Base-by-base conservation (phyloP, 1,140 invertebrate species). In the Achroia grisella region DNA sequence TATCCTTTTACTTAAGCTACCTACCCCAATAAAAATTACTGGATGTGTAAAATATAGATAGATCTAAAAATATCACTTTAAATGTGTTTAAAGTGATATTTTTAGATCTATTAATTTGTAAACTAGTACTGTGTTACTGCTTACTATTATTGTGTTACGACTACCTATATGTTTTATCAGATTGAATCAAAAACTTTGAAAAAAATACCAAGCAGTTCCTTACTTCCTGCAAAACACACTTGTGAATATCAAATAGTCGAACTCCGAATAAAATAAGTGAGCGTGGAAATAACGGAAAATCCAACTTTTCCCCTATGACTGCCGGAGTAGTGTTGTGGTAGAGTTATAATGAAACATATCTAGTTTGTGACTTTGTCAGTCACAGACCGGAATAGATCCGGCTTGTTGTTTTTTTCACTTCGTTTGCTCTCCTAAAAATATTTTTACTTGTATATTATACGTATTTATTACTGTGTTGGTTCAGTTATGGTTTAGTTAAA, bases 291-390 rank as follows among this genome's bases (percentile, higher is more conserved):
- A 28, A 36, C 41, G 44, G 44, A 52, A 52, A 3, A 49, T 43
- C 43, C 40, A 47, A 52, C 36, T 48, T 46, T 44, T 45, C 44
- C 37, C 40, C 51, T 43, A 52, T 44, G 46, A 50, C 44, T 46
- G 44, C 10, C 14, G 34, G 32, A 13, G 23, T 42, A 52, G 43
- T 42, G 35, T 23, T 31, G 15, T 44, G 43, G n/a, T 40, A 17
- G 42, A 46, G 50, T 67, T 60, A 55, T 62, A 55, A 67, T 56
- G 52, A 56, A 62, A 56, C 50, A 52, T 31, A 60, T 59, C 53
- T 56, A 59, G 56, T 58, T 62, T 48, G 40, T 37, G 32, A 46
- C 45, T 53, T 36, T 15, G 28, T 42, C 48, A 39, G 14, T 37
- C 28, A 29, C 32, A n/a, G 34, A 8, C 36, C 46, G 43, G 23